Base-by-base conservation (phyloP, 2,888 invertebrate species). In the Pimpla rufipes region DNA sequence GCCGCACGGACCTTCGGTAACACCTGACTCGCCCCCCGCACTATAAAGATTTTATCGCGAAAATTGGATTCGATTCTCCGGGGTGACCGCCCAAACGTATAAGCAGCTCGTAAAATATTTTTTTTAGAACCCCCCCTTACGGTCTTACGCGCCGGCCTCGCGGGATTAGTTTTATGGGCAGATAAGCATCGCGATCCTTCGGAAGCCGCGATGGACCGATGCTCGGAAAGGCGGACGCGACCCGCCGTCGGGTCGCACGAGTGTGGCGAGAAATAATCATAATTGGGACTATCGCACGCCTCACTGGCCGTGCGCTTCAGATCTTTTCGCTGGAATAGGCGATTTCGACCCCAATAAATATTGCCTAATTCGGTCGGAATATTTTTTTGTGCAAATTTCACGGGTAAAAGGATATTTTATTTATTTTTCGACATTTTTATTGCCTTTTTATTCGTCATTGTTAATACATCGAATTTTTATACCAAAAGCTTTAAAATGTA, bases 81-180 rank as follows among this genome's bases (percentile, higher is more conserved):
- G 92, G 93, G 93, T 92, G 93, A 92, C 93, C 93, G 89, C 88
- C 91, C 90, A 89, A 91, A 93, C 93, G 93, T 93, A 93, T 93
- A 93, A 93, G 93, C 92, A 92, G 92, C 91, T 92, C 93, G 90
- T 93, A 92, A 93, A 93, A 92, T 92, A 91, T 93, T 92, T 92
- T 92, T 92, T 91, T 81, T 76, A 82, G 84, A 82, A 81, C 85
- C 84, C 83, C 73, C n/a, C 55, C 79, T 81, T 91, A 89, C 90
- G 90, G 89, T 79, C 88, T 88, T 89, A 84, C 88, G 89, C 89
- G 85, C 85, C 86, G 84, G 79, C 84, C 85, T 84, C 79, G 74
- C 79, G 85, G 92, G 93, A 93, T 92, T 91, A 91, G 92, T 91
- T 93, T 93, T 90, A 91, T 88, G 90, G 90, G 85, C 76, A 91